These are phyloP conservation scores for Spea multiplicata DNA, from an alignment of 2,113 vertebrate species.

Conservation along the genomic window DNA sequence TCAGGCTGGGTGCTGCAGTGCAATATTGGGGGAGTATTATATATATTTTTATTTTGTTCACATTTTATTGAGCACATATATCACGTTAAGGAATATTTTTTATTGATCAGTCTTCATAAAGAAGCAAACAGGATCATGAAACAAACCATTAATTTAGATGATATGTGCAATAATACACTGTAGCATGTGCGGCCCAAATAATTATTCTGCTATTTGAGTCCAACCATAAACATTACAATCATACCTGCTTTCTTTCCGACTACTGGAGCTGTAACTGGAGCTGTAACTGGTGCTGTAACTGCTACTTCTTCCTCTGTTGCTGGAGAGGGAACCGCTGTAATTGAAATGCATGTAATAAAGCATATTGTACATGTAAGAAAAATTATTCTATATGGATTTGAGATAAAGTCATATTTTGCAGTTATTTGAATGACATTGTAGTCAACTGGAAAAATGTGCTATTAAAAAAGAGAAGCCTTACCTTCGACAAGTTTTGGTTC, in stretches of 20 bases:
- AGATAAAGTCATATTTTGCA: not conserved
- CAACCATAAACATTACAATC: slow-evolving; percentile 47
- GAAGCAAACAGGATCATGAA: no score
- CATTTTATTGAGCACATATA: no score
- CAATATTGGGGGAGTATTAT: no score
- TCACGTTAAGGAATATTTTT: no score
- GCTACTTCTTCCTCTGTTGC: slow-evolving; percentile 64
- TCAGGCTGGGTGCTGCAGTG: no score
- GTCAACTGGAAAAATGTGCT: no score
- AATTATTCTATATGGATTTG: not conserved
- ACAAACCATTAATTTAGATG: no score
- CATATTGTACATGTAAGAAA: not conserved
- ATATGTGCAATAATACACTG: no score
- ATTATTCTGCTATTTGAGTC: not conserved
- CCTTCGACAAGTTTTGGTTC: slow-evolving; percentile 69
- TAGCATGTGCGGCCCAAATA: no score
- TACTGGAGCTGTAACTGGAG: slow-evolving; percentile 80
- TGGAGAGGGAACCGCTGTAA: slow-evolving; percentile 65
- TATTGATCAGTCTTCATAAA: no score
- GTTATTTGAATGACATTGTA: not conserved
- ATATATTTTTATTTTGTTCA: no score
- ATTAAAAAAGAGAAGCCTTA: slow-evolving; percentile 51
- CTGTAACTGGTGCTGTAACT: slow-evolving; percentile 47
- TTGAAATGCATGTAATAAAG: slow-evolving; percentile 36
- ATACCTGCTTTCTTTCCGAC: slow-evolving; percentile 90